phyloP scores from a whole-genome alignment of 2,888 invertebrate genomes.

The Malthinus flaveolus region DNA sequence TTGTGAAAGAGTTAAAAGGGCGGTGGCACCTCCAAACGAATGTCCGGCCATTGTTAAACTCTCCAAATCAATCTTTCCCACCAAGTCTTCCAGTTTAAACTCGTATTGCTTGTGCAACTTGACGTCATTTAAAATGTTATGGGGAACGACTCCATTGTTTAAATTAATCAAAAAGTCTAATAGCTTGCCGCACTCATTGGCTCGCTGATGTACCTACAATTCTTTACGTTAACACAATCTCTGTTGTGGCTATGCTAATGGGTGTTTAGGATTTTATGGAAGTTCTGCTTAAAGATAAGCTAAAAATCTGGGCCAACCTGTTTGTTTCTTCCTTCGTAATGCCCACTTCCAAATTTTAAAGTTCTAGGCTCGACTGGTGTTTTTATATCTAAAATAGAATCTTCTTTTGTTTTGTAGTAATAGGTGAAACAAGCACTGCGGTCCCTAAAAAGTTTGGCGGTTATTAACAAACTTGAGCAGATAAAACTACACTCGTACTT shows the following conservation, averaged over 20 bases:
- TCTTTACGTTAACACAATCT: too few relatives aligned
- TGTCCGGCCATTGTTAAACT: constrained; percentile 62
- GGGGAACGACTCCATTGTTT: constrained; percentile 55
- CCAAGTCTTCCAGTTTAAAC: constrained; percentile 48
- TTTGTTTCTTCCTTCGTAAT: constrained; percentile 49
- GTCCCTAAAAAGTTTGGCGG: constrained; percentile 48
- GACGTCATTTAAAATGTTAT: constrained; percentile 55
- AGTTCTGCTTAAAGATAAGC: too few relatives aligned
- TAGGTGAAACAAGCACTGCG: constrained; percentile 55
- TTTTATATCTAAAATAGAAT: constrained; percentile 45
- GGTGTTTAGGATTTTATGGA: not conserved
- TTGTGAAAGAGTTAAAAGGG: constrained; percentile 58
- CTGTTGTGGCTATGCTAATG: too few relatives aligned
- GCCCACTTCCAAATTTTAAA: constrained; percentile 49
- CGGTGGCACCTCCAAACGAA: constrained; percentile 68
- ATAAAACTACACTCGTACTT: too few relatives aligned
- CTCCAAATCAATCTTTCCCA: constrained; percentile 54
- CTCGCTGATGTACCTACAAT: constrained; percentile 55
- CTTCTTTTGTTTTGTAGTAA: constrained; percentile 51
- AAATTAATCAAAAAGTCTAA: constrained; percentile 57
- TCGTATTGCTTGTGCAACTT: constrained; percentile 33
- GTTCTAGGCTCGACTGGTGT: constrained; percentile 47
- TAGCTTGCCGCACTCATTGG: constrained; percentile 57
- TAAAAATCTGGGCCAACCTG: constrained; percentile 48
- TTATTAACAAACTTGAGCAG: too few relatives aligned